Percentiles rank a stretch among this genome's conserved stretches.
Conservation (phyloP, 2,797 vertebrate genomes). For the Catostomus latipinnis region DNA sequence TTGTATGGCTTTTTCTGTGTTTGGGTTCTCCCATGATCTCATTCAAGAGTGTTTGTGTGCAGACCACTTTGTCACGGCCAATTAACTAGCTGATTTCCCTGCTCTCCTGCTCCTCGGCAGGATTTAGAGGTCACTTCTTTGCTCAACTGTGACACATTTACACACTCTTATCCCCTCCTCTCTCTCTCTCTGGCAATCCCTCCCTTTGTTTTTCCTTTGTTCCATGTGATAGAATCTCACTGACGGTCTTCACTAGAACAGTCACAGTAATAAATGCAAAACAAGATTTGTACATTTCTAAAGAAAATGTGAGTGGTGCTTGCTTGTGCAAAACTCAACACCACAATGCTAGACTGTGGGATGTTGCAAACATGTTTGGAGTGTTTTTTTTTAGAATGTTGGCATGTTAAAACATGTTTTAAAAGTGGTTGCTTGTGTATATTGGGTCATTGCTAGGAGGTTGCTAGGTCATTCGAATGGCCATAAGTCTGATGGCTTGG, state of each 20-base stretch:
- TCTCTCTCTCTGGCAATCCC: slow-evolving; percentile 50
- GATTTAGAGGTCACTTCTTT: slow-evolving; percentile 55
- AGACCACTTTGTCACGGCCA: slow-evolving; percentile 66
- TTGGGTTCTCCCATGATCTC: not conserved
- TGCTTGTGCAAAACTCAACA: too few species aligned
- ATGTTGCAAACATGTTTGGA: too few species aligned
- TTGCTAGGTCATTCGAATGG: too few species aligned
- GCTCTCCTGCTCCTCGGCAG: slow-evolving; percentile 46
- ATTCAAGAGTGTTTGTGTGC: slow-evolving; percentile 28
- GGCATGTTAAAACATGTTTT: too few species aligned
- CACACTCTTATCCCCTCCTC: slow-evolving; percentile 10
- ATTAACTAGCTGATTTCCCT: slow-evolving; percentile 72
- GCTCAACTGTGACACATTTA: slow-evolving; percentile 53
- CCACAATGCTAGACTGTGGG: too few species aligned
- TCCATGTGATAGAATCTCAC: slow-evolving; percentile 17
- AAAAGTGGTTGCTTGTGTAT: too few species aligned
- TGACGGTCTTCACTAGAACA: not conserved
- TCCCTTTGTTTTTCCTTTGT: slow-evolving; percentile 58
- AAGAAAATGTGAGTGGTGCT: too few species aligned
- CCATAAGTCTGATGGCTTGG: too few species aligned
- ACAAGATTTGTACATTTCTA: not conserved
- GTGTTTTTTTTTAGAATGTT: too few species aligned
- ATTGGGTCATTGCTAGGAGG: too few species aligned
- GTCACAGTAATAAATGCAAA: not conserved
- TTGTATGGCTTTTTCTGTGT: not conserved